Conservation (phyloP, 2,113 vertebrate genomes). For the Tangachromis dhanisi region DNA sequence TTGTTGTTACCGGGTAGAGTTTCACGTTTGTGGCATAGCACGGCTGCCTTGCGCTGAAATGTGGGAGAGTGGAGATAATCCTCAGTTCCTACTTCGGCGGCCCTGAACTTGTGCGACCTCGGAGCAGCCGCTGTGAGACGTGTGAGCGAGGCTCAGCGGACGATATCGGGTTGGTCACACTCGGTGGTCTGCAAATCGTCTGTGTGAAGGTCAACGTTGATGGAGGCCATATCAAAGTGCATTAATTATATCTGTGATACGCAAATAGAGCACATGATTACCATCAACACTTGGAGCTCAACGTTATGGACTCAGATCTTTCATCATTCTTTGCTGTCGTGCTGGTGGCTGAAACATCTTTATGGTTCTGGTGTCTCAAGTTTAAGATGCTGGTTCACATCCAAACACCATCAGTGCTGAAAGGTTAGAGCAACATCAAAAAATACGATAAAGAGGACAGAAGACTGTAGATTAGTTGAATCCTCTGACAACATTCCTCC, state of each 20-base stretch:
- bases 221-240: not conserved
- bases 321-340: not conserved
- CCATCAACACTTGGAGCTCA: too few relatives aligned
- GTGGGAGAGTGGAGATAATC: not conserved
- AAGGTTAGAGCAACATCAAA: not conserved
- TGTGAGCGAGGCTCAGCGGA: not conserved
- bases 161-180: conserved; percentile 20
- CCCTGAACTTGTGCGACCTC: not conserved
- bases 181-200: not conserved
- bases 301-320: not conserved
- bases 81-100: not conserved
- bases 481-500: not conserved
- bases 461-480: not conserved
- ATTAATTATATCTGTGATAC: not conserved
- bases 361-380: not conserved
- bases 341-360: not conserved
- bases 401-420: not conserved
- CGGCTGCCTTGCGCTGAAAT: not conserved
- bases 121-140: not conserved
- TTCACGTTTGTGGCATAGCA: not conserved
- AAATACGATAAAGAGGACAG: not conserved
- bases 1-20: conserved; percentile 13
- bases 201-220: conserved; percentile 23
- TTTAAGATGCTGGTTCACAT: not conserved
- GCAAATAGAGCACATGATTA: not conserved